phyloP scores from a whole-genome alignment of 1,140 invertebrate genomes.

The Hormaphis cornu region DNA sequence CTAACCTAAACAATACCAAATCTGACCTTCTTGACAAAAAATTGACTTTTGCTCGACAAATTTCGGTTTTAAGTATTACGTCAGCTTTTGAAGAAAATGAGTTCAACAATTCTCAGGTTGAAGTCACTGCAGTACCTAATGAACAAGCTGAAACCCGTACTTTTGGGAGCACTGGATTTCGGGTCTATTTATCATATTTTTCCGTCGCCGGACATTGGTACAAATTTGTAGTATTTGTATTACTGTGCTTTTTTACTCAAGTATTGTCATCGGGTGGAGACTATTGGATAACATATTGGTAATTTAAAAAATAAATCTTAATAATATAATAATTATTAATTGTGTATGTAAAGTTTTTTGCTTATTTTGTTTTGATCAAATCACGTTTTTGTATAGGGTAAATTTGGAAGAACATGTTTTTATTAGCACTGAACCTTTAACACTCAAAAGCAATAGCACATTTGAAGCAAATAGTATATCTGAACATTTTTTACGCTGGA shows the following conservation, averaged over 20 bases:
- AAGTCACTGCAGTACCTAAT: conserved; percentile 32
- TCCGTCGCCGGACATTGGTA: conserved; percentile 53
- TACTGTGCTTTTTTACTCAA: conserved; percentile 57
- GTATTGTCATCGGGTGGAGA: conserved; percentile 59
- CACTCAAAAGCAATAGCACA: background rate
- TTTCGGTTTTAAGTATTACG: conserved; percentile 36
- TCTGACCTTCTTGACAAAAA: background rate
- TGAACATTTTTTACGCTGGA: background rate
- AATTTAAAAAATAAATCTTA: conserved; percentile 33
- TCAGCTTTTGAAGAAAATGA: conserved; percentile 33
- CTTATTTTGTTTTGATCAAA: too few relatives aligned
- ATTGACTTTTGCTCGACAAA: conserved; percentile 15
- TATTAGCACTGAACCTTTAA: background rate
- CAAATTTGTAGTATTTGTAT: conserved; percentile 47
- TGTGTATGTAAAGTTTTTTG: too few relatives aligned
- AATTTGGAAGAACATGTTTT: conserved; percentile 43
- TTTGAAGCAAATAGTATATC: background rate
- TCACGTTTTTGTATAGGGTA: conserved; percentile 40
- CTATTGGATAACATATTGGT: conserved; percentile 70
- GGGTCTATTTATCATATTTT: conserved; percentile 61
- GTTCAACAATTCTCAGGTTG: background rate
- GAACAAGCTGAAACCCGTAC: conserved; percentile 35
- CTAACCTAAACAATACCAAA: background rate
- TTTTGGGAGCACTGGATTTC: conserved; percentile 41
- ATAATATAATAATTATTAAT: too few relatives aligned